phyloP scores from a whole-genome alignment of 2,797 vertebrate genomes.

The Lepidocolaptes lacrymiger region DNA sequence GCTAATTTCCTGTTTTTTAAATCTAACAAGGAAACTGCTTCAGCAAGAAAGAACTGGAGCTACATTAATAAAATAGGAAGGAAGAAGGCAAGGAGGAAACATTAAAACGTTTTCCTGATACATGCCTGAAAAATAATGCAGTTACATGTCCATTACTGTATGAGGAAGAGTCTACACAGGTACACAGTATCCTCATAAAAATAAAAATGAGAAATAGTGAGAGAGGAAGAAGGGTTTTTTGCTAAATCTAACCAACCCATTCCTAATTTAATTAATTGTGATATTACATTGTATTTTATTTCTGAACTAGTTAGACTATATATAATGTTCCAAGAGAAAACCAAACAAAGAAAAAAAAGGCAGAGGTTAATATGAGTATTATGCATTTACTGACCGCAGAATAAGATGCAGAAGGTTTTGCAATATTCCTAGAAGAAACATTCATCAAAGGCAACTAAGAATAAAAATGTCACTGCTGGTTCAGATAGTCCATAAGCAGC shows the following conservation, averaged over 20 bases:
- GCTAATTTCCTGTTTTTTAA: not conserved
- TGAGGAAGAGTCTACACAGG: not conserved
- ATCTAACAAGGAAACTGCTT: not conserved
- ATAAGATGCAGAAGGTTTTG: not conserved
- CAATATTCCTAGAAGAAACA: not conserved
- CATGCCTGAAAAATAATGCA: not conserved
- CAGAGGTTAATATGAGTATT: not conserved
- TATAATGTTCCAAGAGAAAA: not conserved
- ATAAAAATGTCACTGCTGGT: not conserved
- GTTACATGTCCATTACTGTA: not conserved
- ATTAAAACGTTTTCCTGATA: not conserved
- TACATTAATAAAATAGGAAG: not conserved
- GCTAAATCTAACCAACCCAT: not conserved
- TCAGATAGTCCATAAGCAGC: not conserved
- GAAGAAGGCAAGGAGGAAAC: not conserved
- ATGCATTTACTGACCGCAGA: not conserved
- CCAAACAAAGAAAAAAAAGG: not conserved
- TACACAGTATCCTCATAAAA: not conserved
- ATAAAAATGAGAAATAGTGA: not conserved
- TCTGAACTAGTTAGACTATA: not conserved
- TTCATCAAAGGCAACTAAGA: not conserved
- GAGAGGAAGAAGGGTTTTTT: not conserved
- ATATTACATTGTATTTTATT: not conserved
- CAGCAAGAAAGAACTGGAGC: not conserved
- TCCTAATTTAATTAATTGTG: not conserved